Base-by-base conservation (phyloP, 2,113 vertebrate species). In the Pterocles burchelli region DNA sequence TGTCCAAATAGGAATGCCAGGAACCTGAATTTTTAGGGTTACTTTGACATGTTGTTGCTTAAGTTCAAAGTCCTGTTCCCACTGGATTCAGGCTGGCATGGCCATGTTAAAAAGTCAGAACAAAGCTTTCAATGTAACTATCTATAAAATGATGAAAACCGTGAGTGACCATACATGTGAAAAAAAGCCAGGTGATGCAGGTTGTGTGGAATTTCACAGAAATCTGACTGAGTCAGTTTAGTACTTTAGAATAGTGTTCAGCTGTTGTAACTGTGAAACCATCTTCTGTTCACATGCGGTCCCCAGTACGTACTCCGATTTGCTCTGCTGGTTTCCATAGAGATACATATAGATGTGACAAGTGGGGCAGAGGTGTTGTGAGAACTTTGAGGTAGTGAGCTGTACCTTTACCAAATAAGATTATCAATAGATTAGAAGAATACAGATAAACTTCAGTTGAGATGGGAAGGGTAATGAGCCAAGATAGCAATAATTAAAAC, bases 401-500 rank as follows among this genome's bases (percentile, higher is more conserved):
- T 83, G 0, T 70, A 73, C 59, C 79, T 83, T 70, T 66, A 75
- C 79, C 67, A 88, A 49, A 25, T 65, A 34, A 63, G 65, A 41
- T 91, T 62, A 89, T 78, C 61, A n/a, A n/a, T 66, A 66, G 31
- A 24, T 66, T 46, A 66, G 63, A 46, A 33, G 29, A 66, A 66
- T 66, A 17, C 31, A n/a, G 85, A 81, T 95, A 90, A 96, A 68
- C 43, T 66, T n/a, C 11, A 34, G 16, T 73, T 71, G 73, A 84
- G 83, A n/a, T 63, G 54, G 82, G 65, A 83, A 75, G 67, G 71
- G 62, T 29, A 70, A 29, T 63, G 63, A 92, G 67, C 49, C 89
- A 58, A 80, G 79, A 52, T 48, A 77, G 54, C 71, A 72, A 41
- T 88, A 94, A 85, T 93, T 87, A 95, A 96, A 85, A 51, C 38